These are phyloP conservation scores for Hirtodrosophila trivittata DNA, from an alignment of 2,888 invertebrate species.

Conservation along the genomic window DNA sequence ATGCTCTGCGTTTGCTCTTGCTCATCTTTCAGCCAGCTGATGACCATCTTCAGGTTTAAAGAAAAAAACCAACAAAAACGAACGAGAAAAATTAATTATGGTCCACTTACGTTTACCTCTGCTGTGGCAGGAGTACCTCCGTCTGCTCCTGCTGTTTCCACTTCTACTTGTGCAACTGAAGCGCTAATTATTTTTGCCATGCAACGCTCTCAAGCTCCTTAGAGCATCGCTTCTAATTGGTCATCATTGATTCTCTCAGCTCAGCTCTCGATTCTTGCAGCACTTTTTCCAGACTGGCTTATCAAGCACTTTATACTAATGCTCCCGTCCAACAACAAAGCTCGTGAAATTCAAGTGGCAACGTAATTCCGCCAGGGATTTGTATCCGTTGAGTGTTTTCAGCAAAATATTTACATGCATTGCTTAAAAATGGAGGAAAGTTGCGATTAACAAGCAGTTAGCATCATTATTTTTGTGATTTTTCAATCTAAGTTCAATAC, in stretches of 20 bases:
- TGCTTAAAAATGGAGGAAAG: no score
- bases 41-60: slow-evolving; percentile 26
- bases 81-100: slow-evolving; percentile 54
- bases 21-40: slow-evolving; percentile 15
- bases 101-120: slow-evolving; percentile 29
- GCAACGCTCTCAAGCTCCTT: slow-evolving; percentile 26
- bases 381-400: no score
- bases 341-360: no score
- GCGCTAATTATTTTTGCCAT: slow-evolving; percentile 55
- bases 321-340: background rate
- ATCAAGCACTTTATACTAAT: slow-evolving; percentile 31
- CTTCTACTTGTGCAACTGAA: slow-evolving; percentile 13
- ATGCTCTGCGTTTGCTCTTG: background rate
- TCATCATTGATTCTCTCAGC: slow-evolving; percentile 41
- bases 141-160: background rate
- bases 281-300: slow-evolving; percentile 33
- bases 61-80: background rate
- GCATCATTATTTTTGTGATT: no score
- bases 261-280: slow-evolving; percentile 12
- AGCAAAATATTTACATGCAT: no score
- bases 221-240: slow-evolving; percentile 34
- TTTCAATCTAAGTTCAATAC: no score
- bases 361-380: no score
- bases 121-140: no score
- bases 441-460: no score